Conservation (phyloP, 2,113 vertebrate species). For the Pseudorasbora parva region DNA sequence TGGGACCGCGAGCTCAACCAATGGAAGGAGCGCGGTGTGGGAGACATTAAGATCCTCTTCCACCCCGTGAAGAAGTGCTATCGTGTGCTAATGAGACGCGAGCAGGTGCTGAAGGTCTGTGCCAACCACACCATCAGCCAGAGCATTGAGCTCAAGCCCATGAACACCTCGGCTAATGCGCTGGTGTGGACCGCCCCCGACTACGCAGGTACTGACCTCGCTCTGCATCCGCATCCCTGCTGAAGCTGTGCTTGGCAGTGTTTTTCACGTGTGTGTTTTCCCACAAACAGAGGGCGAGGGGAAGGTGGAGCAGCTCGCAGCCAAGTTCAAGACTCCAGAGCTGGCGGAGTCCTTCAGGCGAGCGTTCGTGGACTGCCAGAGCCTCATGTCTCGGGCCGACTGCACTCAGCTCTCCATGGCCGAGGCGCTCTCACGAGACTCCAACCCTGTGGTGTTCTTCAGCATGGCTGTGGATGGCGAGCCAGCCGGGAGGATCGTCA, state of each 20-base stretch:
- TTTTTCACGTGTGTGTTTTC: not conserved
- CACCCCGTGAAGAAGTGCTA: slow-evolving; percentile 88
- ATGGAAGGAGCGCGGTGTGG: slow-evolving; percentile 96
- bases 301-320: slow-evolving; percentile 91
- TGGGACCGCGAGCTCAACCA: slow-evolving; percentile 89
- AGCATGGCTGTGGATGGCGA: slow-evolving; percentile 77
- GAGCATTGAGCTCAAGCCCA: slow-evolving; percentile 87
- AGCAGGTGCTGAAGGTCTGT: slow-evolving; percentile 95
- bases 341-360: slow-evolving; percentile 87
- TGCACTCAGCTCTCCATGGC: slow-evolving; percentile 75
- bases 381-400: slow-evolving; percentile 69
- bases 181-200: slow-evolving; percentile 94
- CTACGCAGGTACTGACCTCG: slow-evolving; percentile 83
- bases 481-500: slow-evolving; percentile 82
- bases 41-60: slow-evolving; percentile 95
- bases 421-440: slow-evolving; percentile 80
- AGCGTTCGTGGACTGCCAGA: slow-evolving; percentile 88
- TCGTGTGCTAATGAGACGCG: slow-evolving; percentile 92
- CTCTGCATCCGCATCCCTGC: not conserved
- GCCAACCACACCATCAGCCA: slow-evolving; percentile 92
- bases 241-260: too few species aligned
- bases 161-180: slow-evolving; percentile 86
- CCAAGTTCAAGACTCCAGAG: slow-evolving; percentile 92
- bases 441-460: slow-evolving; percentile 89
- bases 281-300: slow-evolving; percentile 83